Evolutionary conservation across 2,113 vertebrate species (phyloP).

Genomic region (Lepus timidus): DNA sequence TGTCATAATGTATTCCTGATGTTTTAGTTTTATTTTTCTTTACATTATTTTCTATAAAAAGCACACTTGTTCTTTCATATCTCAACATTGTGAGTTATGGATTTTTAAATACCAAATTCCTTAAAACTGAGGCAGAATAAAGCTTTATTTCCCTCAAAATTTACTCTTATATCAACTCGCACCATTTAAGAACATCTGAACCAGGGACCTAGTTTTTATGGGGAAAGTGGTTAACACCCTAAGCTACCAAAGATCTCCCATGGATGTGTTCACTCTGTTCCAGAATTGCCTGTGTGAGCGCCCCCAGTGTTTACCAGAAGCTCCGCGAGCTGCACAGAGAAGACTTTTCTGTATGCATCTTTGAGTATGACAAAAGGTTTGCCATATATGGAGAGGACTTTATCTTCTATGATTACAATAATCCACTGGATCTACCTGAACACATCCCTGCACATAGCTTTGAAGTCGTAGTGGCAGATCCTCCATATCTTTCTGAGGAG

Average conservation of each 20-base stretch:
- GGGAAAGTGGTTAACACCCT: too few species aligned
- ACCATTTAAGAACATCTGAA: not conserved
- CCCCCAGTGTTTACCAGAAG: slow-evolving; percentile 96
- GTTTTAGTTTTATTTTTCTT: not conserved
- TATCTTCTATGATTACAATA: slow-evolving; percentile 95
- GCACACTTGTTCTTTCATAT: slow-evolving; percentile 1
- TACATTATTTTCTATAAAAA: slow-evolving; percentile 42
- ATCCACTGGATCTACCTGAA: slow-evolving; percentile 90
- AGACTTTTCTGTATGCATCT: slow-evolving; percentile 85
- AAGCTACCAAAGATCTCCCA: too few species aligned
- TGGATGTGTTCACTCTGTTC: not conserved
- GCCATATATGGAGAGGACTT: slow-evolving; percentile 94
- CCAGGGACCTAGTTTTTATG: not conserved
- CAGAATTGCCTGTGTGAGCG: slow-evolving; percentile 96
- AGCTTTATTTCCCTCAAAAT: not conserved
- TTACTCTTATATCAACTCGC: not conserved
- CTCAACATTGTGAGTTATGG: not conserved
- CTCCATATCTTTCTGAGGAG: slow-evolving; percentile 96
- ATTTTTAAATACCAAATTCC: slow-evolving; percentile 45
- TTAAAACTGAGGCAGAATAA: not conserved
- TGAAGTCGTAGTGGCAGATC: slow-evolving; percentile 95
- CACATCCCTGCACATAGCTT: slow-evolving; percentile 90
- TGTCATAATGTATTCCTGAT: slow-evolving; percentile 19
- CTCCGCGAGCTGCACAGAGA: slow-evolving; percentile 89
- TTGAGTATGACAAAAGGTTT: slow-evolving; percentile 96